A percentile compares a stretch with the other conserved stretches of the same genome.
Evolutionary conservation across 2,797 vertebrate species (phyloP).

Genomic region (Ctenochaetus hawaiiensis): DNA sequence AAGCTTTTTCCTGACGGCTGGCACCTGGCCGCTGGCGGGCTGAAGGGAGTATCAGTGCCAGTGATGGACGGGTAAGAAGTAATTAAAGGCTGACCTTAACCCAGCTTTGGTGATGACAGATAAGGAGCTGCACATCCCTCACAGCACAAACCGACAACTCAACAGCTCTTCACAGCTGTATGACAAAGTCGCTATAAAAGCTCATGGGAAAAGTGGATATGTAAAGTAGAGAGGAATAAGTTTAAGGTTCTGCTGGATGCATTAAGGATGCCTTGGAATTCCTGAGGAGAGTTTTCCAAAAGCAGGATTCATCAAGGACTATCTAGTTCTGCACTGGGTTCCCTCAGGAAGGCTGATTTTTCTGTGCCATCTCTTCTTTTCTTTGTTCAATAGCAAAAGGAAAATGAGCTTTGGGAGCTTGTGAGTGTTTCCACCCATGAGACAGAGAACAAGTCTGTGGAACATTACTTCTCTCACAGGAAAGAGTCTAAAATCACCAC

Average conservation of each 20-base stretch:
- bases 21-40: conserved; percentile 43
- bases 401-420: conserved; percentile 50
- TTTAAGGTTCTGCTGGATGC: conserved; percentile 5
- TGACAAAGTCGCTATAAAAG: conserved; percentile 9
- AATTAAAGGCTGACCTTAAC: conserved; percentile 69
- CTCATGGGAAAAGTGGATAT: conserved; percentile 25
- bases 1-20: conserved; percentile 28
- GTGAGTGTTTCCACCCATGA: conserved; percentile 29
- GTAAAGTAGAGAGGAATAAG: conserved; percentile 5
- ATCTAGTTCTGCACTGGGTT: conserved; percentile 24
- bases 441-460: conserved; percentile 29
- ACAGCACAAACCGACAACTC: conserved; percentile 5
- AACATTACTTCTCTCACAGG: conserved; percentile 32
- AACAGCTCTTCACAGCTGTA: conserved; percentile 15
- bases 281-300: conserved; percentile 39
- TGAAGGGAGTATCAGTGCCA: conserved; percentile 48
- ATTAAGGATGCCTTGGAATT: conserved; percentile 14
- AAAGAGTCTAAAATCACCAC: conserved; percentile 49
- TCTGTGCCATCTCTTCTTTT: conserved; percentile 48
- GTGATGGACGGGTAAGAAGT: conserved; percentile 58
- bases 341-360: conserved; percentile 50
- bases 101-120: conserved; percentile 43
- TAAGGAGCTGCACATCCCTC: conserved; percentile 29
- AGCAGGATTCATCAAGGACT: conserved; percentile 25
- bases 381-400: conserved; percentile 32